Percentiles rank a stretch among this genome's conserved stretches.
Conservation (phyloP, 2,797 vertebrate genomes). For the Champsocephalus gunnari region DNA sequence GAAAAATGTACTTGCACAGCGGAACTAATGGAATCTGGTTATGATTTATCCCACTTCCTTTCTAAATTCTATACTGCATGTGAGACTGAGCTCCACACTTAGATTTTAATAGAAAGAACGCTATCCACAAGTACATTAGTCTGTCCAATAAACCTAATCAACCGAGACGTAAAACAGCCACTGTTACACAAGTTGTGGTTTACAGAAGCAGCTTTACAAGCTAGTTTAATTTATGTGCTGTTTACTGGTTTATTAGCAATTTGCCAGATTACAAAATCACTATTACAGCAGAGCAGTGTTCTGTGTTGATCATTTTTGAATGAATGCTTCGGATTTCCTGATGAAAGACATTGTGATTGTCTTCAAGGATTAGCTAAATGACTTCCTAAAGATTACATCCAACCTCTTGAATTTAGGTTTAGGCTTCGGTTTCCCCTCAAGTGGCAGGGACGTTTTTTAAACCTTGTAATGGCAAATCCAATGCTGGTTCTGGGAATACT, state of each 20-base stretch:
- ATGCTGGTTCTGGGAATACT: slow-evolving; percentile 22
- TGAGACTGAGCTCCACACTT: slow-evolving; percentile 6
- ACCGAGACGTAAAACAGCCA: slow-evolving; percentile 32
- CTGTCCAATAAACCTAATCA: slow-evolving; percentile 55
- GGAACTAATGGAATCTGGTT: slow-evolving; percentile 51
- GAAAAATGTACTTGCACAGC: slow-evolving; percentile 49
- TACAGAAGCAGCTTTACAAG: slow-evolving; percentile 39
- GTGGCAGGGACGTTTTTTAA: slow-evolving; percentile 18
- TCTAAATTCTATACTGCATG: slow-evolving; percentile 19
- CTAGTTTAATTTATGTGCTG: slow-evolving; percentile 19
- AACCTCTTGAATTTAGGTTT: slow-evolving; percentile 6
- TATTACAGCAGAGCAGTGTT: neutral
- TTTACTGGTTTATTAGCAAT: slow-evolving; percentile 20
- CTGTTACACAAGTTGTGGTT: slow-evolving; percentile 39
- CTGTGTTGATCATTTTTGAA: slow-evolving; percentile 1
- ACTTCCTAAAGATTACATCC: slow-evolving; percentile 40
- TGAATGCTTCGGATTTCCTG: slow-evolving; percentile 13
- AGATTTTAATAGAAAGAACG: slow-evolving; percentile 9
- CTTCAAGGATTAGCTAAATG: slow-evolving; percentile 13
- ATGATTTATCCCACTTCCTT: slow-evolving; percentile 62
- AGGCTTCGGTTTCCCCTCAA: slow-evolving; percentile 34
- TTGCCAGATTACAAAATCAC: slow-evolving; percentile 15
- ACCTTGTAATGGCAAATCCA: slow-evolving; percentile 11
- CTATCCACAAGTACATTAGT: slow-evolving; percentile 44
- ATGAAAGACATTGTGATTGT: neutral